Evolutionary conservation across 2,888 invertebrate genomes (phyloP).

Genomic region (Trachelus troglodyta): DNA sequence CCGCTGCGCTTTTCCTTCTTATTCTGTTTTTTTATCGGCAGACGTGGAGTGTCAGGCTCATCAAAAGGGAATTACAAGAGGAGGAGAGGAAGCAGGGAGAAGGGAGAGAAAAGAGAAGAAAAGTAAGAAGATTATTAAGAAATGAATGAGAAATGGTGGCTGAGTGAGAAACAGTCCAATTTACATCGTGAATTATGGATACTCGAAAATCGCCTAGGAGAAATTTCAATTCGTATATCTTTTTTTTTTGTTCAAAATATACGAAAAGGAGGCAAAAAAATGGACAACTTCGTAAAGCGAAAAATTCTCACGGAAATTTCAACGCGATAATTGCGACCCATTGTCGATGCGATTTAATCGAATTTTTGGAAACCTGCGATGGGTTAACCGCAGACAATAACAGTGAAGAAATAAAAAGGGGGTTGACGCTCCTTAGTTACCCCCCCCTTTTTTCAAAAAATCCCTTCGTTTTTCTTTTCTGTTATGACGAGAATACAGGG

Average conservation of each 20-base stretch:
- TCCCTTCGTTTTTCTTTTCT: neutral
- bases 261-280: constrained; percentile 9
- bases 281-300: neutral
- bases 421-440: neutral
- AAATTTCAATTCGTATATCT: constrained; percentile 14
- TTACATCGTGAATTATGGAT: constrained; percentile 59
- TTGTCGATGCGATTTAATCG: constrained; percentile 20
- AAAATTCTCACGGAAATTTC: neutral
- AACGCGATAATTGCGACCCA: constrained; percentile 5
- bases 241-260: constrained; percentile 13
- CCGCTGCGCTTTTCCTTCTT: constrained; percentile 23
- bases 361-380: constrained; percentile 34
- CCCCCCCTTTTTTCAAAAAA: neutral
- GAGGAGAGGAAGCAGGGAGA: constrained; percentile 25
- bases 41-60: constrained; percentile 38
- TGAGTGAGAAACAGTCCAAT: neutral
- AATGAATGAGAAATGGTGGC: too few species aligned
- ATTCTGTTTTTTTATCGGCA: constrained; percentile 22
- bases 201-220: constrained; percentile 41
- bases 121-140: neutral
- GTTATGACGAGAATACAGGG: too few species aligned
- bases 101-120: constrained; percentile 14
- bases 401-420: too few species aligned
- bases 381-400: constrained; percentile 63
- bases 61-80: constrained; percentile 59